These are phyloP conservation scores for Drosophila demipolita DNA, from an alignment of 2,888 invertebrate species.

Conservation along the genomic window DNA sequence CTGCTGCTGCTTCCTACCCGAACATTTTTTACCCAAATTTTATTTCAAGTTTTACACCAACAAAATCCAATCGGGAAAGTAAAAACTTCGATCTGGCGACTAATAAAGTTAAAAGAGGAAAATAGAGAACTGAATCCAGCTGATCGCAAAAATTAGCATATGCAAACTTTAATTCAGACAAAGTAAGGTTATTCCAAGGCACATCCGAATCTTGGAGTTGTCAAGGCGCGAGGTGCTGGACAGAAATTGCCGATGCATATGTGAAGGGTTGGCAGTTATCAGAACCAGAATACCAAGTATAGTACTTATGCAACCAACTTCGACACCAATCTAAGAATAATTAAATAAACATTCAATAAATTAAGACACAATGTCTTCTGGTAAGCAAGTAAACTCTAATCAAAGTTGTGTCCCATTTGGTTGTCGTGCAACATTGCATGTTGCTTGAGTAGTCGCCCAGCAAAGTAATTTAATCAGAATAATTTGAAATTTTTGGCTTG, in stretches of 20 bases:
- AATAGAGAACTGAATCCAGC: background rate
- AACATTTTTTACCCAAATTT: background rate
- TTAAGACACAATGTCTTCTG: background rate
- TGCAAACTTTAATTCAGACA: background rate
- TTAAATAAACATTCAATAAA: background rate
- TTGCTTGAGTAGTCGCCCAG: background rate
- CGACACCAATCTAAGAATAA: background rate
- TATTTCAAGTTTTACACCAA: background rate
- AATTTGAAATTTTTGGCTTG: conserved; percentile 36
- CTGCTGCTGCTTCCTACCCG: background rate
- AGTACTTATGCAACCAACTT: background rate
- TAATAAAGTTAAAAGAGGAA: background rate
- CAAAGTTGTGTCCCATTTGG: background rate
- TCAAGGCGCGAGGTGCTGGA: conserved; percentile 36
- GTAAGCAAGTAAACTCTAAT: background rate
- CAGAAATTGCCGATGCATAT: conserved; percentile 32
- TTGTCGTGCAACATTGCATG: background rate
- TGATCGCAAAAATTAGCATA: background rate
- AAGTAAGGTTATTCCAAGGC: background rate
- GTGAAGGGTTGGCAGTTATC: conserved; percentile 35
- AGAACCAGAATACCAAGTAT: conserved; percentile 46
- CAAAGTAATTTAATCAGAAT: conserved; percentile 53
- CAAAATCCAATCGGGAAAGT: background rate
- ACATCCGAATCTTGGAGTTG: background rate
- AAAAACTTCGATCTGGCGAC: background rate